Conservation (phyloP, 23 tunicate species). For the Corella eumyota region DNA sequence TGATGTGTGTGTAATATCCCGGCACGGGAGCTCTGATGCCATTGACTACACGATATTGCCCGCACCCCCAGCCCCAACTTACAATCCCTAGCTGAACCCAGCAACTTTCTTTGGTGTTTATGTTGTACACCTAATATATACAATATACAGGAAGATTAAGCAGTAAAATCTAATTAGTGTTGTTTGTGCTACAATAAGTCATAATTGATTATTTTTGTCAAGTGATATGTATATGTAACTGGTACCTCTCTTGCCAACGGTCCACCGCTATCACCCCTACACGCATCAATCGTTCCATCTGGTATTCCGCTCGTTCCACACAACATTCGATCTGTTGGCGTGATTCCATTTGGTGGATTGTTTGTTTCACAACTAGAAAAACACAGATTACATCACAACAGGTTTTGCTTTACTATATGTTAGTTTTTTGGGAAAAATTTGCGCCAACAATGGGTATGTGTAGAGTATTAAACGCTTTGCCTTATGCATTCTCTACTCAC, state of each 20-base stretch:
- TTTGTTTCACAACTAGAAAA: too few relatives aligned
- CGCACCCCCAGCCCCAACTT: conserved; percentile 85
- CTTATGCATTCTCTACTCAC: conserved; percentile 1
- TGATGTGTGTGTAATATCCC: conserved; percentile 43
- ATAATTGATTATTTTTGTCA: too few relatives aligned
- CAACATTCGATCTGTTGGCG: conserved; percentile 17
- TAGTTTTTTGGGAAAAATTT: too few relatives aligned
- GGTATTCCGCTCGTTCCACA: conserved; percentile 23
- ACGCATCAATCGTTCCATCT: conserved; percentile 18
- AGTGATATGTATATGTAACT: not conserved
- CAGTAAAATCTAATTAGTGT: too few relatives aligned
- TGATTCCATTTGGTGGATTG: too few relatives aligned
- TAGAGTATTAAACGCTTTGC: too few relatives aligned
- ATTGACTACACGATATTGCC: not conserved
- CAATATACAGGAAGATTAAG: too few relatives aligned
- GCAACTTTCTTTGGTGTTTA: conserved; percentile 19
- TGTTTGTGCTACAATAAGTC: too few relatives aligned
- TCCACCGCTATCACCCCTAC: conserved; percentile 74
- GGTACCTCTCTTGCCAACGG: conserved; percentile 43
- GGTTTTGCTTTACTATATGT: too few relatives aligned
- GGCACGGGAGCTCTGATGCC: conserved; percentile 7
- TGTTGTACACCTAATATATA: conserved; percentile 29
- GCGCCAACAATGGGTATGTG: too few relatives aligned
- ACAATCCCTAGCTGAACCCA: conserved; percentile 75
- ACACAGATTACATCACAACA: too few relatives aligned